These are phyloP conservation scores for Cataglyphis hispanica DNA, from an alignment of 1,140 invertebrate genomes.

Conservation along the genomic window DNA sequence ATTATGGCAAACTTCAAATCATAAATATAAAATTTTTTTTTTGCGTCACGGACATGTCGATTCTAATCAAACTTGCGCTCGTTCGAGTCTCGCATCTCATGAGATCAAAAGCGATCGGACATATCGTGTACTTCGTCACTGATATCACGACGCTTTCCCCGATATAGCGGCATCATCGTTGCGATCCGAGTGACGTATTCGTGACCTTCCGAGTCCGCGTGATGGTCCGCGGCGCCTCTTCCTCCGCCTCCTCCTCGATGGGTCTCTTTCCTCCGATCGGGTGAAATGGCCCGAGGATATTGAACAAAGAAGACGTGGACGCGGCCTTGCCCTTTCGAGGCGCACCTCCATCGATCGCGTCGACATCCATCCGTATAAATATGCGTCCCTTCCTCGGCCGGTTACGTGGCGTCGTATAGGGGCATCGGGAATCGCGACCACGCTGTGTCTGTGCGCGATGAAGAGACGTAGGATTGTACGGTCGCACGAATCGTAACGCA, in stretches of 20 bases:
- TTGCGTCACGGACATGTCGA: background rate
- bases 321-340: slow-evolving; percentile 55
- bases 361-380: slow-evolving; percentile 29
- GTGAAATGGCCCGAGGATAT: slow-evolving; percentile 42
- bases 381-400: slow-evolving; percentile 31
- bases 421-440: slow-evolving; percentile 16
- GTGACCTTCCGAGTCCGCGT: slow-evolving; percentile 17
- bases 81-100: slow-evolving; percentile 32
- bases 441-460: background rate
- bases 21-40: background rate
- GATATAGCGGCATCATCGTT: slow-evolving; percentile 6
- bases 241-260: background rate
- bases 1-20: background rate
- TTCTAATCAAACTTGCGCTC: slow-evolving; percentile 3
- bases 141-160: background rate
- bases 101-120: background rate
- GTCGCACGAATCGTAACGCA: background rate
- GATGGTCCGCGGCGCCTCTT: background rate
- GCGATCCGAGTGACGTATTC: background rate
- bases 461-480: slow-evolving; percentile 15
- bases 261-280: slow-evolving; percentile 11
- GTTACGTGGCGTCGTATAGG: background rate
- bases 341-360: slow-evolving; percentile 59
- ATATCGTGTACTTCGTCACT: background rate
- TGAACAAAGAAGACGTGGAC: slow-evolving; percentile 45